Evolutionary conservation across 2,888 invertebrate species (phyloP).

Genomic region (Molorchus minor): DNA sequence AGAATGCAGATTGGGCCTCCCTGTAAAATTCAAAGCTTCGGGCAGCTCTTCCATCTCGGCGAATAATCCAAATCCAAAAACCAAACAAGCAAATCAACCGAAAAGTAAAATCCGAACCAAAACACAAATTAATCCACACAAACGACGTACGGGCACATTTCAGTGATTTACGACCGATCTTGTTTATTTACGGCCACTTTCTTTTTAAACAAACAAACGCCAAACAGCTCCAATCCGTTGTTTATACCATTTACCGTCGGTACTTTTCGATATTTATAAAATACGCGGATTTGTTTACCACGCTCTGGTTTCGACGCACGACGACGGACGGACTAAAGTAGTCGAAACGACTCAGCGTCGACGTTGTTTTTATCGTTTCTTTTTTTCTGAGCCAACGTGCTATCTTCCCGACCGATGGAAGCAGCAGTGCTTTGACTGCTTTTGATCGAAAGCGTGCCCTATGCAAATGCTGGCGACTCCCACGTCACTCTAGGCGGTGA

Average conservation of each 20-base stretch:
- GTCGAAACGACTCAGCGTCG: background rate
- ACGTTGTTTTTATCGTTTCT: conserved; percentile 7
- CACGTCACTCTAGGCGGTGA: conserved; percentile 25
- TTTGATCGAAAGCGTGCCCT: conserved; percentile 28
- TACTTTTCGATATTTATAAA: conserved; percentile 32
- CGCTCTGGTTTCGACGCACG: conserved; percentile 3
- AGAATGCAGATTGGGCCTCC: conserved; percentile 42
- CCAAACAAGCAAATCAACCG: conserved; percentile 5
- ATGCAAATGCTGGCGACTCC: conserved; percentile 31
- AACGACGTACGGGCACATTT: conserved; percentile 28
- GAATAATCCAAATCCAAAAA: background rate
- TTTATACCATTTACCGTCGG: too few species aligned
- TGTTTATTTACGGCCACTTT: conserved; percentile 32
- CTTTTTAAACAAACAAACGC: conserved; percentile 31
- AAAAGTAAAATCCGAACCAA: conserved; percentile 13
- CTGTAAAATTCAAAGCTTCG: conserved; percentile 52
- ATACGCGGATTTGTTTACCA: conserved; percentile 26
- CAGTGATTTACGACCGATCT: conserved; percentile 22
- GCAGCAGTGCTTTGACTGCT: conserved; percentile 28
- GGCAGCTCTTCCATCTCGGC: conserved; percentile 52
- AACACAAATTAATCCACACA: conserved; percentile 6
- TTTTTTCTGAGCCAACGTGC: conserved; percentile 5
- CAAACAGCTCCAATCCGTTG: background rate
- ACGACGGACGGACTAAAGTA: too few species aligned
- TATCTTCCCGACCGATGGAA: conserved; percentile 17